These are phyloP conservation scores for Lithosia quadra DNA, from an alignment of 2,888 invertebrate genomes.

Conservation along the genomic window DNA sequence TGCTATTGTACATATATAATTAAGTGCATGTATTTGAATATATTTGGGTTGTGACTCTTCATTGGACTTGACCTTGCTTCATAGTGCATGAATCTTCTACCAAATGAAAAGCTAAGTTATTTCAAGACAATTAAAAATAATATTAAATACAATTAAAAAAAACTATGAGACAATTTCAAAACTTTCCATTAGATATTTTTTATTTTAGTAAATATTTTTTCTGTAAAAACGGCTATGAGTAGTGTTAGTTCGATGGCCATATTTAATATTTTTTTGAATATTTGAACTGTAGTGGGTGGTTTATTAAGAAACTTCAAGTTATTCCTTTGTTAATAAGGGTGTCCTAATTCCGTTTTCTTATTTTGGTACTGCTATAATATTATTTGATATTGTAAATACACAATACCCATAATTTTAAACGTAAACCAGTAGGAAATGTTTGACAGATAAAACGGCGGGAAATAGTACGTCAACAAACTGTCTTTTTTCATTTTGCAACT, in stretches of 20 bases:
- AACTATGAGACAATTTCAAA: not conserved
- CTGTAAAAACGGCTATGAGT: too few species aligned
- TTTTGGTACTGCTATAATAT: not conserved
- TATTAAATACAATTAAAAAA: not conserved
- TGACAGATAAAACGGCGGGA: conserved; percentile 3
- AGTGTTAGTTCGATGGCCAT: not conserved
- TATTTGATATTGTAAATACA: not conserved
- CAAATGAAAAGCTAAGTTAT: not conserved
- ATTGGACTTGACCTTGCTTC: not conserved
- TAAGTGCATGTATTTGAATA: not conserved
- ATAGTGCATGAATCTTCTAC: not conserved
- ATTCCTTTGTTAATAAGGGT: conserved; percentile 9
- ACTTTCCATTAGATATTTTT: not conserved
- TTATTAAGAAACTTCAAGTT: not conserved
- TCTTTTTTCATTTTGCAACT: not conserved
- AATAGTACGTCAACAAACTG: not conserved
- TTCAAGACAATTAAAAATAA: not conserved
- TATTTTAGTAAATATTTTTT: not conserved
- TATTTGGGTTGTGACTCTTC: not conserved
- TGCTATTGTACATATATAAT: not conserved
- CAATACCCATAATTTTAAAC: not conserved
- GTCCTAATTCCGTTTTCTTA: conserved; percentile 6
- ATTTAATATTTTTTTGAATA: too few species aligned
- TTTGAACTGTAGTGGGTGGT: not conserved
- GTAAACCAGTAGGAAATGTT: not conserved